Conservation (phyloP, 64 coral and sea anemone genomes). For the Montipora cactus region DNA sequence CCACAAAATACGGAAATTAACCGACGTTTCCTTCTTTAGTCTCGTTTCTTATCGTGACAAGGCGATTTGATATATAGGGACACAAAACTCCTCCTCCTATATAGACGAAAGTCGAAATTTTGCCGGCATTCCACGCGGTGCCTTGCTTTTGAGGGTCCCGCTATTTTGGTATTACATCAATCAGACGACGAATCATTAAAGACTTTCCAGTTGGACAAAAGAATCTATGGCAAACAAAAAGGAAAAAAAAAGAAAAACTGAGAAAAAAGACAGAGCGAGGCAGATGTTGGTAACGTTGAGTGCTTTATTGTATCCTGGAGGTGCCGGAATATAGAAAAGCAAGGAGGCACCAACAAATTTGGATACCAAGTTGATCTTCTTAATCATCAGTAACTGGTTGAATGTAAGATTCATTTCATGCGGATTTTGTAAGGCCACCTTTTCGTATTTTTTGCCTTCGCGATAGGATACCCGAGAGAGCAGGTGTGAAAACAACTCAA, state of each 20-base stretch:
- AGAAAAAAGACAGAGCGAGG: not conserved
- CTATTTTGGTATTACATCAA: no score
- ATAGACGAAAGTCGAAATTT: not conserved
- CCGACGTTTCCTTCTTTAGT: not conserved
- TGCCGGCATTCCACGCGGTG: not conserved
- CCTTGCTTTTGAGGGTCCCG: not conserved
- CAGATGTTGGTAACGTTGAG: constrained; percentile 36
- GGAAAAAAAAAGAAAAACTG: not conserved
- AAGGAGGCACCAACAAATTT: not conserved
- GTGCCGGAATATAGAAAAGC: not conserved
- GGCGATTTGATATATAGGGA: not conserved
- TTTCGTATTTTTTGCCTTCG: not conserved
- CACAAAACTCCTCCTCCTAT: not conserved
- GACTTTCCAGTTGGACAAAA: no score
- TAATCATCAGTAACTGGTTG: no score
- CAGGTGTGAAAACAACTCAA: not conserved
- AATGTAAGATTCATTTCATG: not conserved
- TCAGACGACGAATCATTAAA: no score
- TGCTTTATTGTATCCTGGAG: not conserved
- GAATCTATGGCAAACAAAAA: not conserved
- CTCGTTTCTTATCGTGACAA: not conserved
- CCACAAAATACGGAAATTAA: constrained; percentile 39
- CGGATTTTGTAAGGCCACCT: not conserved
- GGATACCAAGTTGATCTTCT: no score
- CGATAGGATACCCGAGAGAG: not conserved